These are phyloP conservation scores for Leucosticte australis DNA, from an alignment of 2,113 vertebrate species.

Conservation along the genomic window DNA sequence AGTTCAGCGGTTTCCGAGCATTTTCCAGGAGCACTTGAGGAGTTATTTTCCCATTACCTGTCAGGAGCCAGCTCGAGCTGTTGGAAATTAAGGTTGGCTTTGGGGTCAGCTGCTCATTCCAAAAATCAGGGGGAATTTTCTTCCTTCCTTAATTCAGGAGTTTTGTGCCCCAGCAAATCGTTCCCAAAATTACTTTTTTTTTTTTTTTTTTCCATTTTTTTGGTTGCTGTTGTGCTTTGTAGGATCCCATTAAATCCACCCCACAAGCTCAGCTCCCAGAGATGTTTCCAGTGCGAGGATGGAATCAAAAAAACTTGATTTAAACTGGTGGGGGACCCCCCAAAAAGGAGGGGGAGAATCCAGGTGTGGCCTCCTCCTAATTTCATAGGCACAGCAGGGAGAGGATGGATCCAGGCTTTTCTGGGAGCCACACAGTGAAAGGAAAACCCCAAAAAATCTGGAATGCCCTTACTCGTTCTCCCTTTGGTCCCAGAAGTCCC, in stretches of 20 bases:
- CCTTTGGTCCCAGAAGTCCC: slow-evolving; percentile 79
- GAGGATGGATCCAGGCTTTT: background rate
- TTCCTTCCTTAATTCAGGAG: background rate
- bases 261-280: rapidly evolving
- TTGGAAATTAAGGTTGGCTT: background rate
- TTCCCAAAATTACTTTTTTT: background rate
- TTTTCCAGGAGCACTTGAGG: background rate
- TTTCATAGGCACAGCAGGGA: background rate
- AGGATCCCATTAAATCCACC: background rate
- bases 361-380: background rate
- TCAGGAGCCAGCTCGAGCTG: background rate
- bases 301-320: background rate
- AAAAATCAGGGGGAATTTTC: background rate
- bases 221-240: background rate
- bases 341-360: background rate
- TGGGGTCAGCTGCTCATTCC: background rate
- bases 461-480: slow-evolving; percentile 80
- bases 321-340: background rate
- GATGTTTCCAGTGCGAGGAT: background rate
- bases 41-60: background rate
- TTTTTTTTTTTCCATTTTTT: background rate
- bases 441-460: background rate
- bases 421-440: background rate
- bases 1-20: background rate
- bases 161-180: background rate